A percentile compares a stretch with the other conserved stretches of the same genome.
phyloP scores from a whole-genome alignment of 2,113 vertebrate species.

The Delphinus delphis region DNA sequence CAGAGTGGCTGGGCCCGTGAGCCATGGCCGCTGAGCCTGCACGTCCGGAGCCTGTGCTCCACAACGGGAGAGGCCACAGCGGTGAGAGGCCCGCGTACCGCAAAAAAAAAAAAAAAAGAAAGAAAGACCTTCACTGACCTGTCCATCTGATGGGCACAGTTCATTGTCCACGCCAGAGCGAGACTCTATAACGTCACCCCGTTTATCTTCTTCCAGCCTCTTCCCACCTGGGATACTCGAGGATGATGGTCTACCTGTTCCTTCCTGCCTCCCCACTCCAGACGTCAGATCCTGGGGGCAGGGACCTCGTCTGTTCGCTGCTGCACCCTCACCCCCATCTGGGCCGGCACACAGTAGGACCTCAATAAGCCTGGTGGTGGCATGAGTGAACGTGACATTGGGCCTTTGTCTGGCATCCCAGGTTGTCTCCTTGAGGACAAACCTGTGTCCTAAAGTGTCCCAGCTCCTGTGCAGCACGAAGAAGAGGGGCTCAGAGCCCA shows the following conservation, averaged over 20 bases:
- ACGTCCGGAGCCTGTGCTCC: no score
- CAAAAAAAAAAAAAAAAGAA: no score
- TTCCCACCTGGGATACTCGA: accelerated
- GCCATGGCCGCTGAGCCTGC: no score
- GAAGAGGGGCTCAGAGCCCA: neutral
- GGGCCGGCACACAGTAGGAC: accelerated
- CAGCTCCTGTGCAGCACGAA: accelerated
- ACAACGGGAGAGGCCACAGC: no score
- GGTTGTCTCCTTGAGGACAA: neutral
- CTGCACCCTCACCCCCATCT: accelerated
- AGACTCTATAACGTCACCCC: accelerated
- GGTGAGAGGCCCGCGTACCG: no score
- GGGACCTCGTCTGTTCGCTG: accelerated
- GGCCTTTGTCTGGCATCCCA: neutral
- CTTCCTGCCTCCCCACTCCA: neutral
- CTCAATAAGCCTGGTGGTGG: neutral
- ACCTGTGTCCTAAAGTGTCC: neutral
- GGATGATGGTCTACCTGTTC: accelerated
- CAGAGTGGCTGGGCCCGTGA: no score
- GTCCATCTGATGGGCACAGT: neutral
- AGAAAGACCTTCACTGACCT: neutral
- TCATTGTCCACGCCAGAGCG: accelerated
- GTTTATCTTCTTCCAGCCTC: neutral
- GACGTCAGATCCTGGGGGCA: accelerated
- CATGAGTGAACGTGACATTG: neutral